Conservation (phyloP, 2,797 vertebrate genomes). For the Chrosomus eos region DNA sequence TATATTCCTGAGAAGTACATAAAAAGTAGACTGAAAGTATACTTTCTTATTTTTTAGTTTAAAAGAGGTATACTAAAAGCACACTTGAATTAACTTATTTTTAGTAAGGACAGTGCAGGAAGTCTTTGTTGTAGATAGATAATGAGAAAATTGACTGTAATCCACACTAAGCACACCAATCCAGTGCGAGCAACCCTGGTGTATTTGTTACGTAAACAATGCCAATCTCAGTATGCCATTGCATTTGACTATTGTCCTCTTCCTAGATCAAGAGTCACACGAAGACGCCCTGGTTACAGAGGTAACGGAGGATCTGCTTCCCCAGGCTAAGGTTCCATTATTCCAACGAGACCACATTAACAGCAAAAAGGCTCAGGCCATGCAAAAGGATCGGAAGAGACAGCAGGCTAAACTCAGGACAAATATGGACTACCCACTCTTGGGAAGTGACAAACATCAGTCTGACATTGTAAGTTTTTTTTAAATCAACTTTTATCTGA, state of each 20-base stretch:
- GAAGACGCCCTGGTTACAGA: constrained; percentile 78
- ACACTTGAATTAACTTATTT: too few species aligned
- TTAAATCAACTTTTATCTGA: neutral
- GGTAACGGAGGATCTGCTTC: constrained; percentile 78
- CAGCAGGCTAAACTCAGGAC: constrained; percentile 83
- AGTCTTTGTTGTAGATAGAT: neutral
- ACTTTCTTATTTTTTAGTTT: too few species aligned
- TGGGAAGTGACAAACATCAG: constrained; percentile 83
- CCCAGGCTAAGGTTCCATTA: constrained; percentile 82
- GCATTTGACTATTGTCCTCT: constrained; percentile 1
- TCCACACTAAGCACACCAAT: neutral
- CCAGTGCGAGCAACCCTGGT: neutral
- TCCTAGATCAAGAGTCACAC: constrained; percentile 77
- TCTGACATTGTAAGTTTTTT: constrained; percentile 83
- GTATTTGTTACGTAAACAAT: neutral
- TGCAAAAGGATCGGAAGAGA: constrained; percentile 87
- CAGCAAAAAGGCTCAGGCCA: constrained; percentile 86
- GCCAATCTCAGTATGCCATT: neutral
- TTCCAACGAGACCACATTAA: constrained; percentile 83
- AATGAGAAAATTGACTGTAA: neutral
- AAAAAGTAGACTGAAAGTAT: too few species aligned
- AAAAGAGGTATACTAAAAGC: too few species aligned
- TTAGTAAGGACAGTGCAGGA: neutral
- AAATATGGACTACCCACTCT: constrained; percentile 74
- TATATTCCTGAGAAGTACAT: too few species aligned